Evolutionary conservation across 2,113 vertebrate species (phyloP), one percentile per base, ranked within the genome.

Genomic region (Anguilla rostrata): DNA sequence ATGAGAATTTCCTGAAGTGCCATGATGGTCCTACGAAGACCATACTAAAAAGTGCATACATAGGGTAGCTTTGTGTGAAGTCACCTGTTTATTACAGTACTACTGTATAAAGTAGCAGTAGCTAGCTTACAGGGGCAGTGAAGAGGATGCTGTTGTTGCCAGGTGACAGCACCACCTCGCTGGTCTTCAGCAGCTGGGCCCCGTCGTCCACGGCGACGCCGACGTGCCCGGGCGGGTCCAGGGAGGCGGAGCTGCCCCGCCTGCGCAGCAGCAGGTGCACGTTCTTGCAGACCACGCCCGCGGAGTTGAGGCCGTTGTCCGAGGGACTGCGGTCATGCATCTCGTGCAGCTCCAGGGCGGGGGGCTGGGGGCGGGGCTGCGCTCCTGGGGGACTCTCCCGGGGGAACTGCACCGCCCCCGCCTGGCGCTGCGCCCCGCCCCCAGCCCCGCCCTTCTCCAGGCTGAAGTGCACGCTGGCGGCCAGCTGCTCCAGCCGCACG

Each of bases 221-320:
- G 83, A 95, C 0, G 1, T 94, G 95, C 0, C 94, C 91, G 46
- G 96, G 91, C 0, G 93, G 83, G 26, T 98, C 97, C 81, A 96
- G 89, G 0, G 96, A 95, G 0, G 95, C 89, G 90, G 86, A 78
- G 90, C 95, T 96, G 88, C 98, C 97, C 49, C 95, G 97, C 34
- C 94, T 90, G 0, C 97, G 94, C 20, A 99, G 94, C 22, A 99
- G 90, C 96, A 99, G 93, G 92, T 99, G 98, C 2, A 96, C 95
- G 0, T 99, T 99, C 87, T 95, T 98, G 92, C 98, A 99, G 82
- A 98, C 95, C 40, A 99, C 96, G 1, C 98, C 97, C 0, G 97
- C 94, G 0, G 96, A 97, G 94, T 92, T 97, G 86, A 99, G 89
- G 0, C 95, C 93, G 87, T 96, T 96, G 87, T 99, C 98, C 0